Base-by-base conservation (phyloP, 2,113 vertebrate species). In the Myotis lucifugus region DNA sequence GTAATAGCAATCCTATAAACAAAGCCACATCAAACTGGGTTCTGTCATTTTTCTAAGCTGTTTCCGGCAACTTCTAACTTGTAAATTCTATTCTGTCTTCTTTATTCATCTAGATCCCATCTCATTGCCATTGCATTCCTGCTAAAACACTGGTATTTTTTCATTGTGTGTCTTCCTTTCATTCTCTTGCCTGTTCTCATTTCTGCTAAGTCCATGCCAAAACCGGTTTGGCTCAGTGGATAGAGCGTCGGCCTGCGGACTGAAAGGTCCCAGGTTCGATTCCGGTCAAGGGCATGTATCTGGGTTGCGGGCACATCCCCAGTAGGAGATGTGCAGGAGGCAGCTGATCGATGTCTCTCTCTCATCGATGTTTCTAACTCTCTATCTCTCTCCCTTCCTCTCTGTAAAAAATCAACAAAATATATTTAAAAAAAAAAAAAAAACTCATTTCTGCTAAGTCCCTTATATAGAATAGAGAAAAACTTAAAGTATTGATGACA, bases 21-120 rank as follows among this genome's bases (percentile, higher is more conserved):
- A 52, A 4, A 11, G 14, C 52, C 7, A 21, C 7, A 4, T 10
- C 27, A 13, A n/a, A 34, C 18, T 34, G 0, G 7, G 7, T 37
- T 13, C 42, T 34, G 0, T 52, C 32, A 2, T 23, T 18, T 19
- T 9, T 59, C 27, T 32, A 9, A 19, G 11, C 11, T 64, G 0
- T 48, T 84, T 32, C 61, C 37, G 23, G 27, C 27, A 23, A 11
- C 50, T 46, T 72, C 74, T 92, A 0, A 34, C 6, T 48, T 40
- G 14, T 88, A 34, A 59, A 7, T 42, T 91, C 50, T 76, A 8
- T 81, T 78, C 8, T 90, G 17, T 23, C 15, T 2, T 81, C 27
- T 21, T 61, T 66, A 29, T 37, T 34, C 61, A 3, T 14, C 32
- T 73, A 27, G 21, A 42, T 95, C 92, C 29, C 70, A 42, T 94